Conservation (phyloP, 1,140 invertebrate species). For the Myzus persicae region DNA sequence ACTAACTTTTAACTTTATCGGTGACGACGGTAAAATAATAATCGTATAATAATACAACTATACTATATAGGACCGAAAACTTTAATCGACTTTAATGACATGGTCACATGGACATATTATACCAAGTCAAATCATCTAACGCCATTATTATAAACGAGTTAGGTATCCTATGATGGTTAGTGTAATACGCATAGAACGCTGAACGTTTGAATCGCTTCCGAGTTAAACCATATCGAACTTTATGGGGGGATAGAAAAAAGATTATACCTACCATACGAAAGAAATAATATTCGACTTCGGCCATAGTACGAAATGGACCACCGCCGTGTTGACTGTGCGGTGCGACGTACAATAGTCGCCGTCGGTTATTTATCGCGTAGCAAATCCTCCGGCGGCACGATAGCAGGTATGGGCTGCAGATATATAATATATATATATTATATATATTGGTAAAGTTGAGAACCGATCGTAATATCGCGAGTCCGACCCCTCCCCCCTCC, state of each 20-base stretch:
- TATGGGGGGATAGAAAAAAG: too few species aligned
- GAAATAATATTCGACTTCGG: neutral
- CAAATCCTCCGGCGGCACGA: neutral
- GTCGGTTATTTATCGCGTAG: neutral
- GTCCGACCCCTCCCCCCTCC: too few species aligned
- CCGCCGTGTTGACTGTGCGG: neutral
- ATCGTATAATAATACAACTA: neutral
- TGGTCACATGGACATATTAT: neutral
- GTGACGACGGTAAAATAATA: neutral
- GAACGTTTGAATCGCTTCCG: neutral
- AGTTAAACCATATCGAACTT: neutral
- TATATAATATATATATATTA: neutral
- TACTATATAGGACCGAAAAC: neutral
- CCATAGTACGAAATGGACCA: neutral
- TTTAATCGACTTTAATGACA: neutral
- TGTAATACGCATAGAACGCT: too few species aligned
- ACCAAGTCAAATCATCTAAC: too few species aligned
- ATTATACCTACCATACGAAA: neutral
- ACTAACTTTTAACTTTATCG: neutral
- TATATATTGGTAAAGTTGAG: slow-evolving; percentile 27
- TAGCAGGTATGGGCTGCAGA: neutral
- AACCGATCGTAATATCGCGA: slow-evolving; percentile 14
- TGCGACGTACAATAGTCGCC: neutral
- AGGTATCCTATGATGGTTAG: too few species aligned
- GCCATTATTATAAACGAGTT: too few species aligned